These are phyloP conservation scores for Silurus glanis DNA, from an alignment of 2,113 vertebrate species.

Conservation along the genomic window DNA sequence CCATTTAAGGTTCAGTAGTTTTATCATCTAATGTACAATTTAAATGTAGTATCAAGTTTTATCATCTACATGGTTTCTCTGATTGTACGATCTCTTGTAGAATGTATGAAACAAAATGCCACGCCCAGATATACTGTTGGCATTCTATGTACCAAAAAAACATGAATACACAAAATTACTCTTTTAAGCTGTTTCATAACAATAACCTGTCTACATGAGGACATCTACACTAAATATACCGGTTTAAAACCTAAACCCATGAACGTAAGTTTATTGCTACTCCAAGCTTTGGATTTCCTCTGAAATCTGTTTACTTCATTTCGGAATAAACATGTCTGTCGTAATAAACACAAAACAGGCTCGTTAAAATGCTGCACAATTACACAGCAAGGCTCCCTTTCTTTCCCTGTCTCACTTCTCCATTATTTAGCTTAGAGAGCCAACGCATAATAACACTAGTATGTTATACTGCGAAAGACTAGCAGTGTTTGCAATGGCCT, in stretches of 20 bases:
- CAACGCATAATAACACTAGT: not conserved
- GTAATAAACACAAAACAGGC: constrained; percentile 16
- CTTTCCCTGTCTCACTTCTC: not conserved
- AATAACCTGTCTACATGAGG: not conserved
- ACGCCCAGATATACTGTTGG: not conserved
- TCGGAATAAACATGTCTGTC: constrained; percentile 31
- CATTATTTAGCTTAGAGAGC: not conserved
- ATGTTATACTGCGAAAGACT: constrained; percentile 5
- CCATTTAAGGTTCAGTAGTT: not conserved
- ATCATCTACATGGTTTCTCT: not conserved
- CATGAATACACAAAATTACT: not conserved
- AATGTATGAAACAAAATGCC: not conserved
- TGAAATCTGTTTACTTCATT: constrained; percentile 17
- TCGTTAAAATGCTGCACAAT: constrained; percentile 5
- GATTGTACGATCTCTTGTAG: not conserved
- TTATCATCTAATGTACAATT: not conserved
- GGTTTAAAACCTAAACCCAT: constrained; percentile 16
- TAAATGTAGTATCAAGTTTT: not conserved
- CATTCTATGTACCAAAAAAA: not conserved
- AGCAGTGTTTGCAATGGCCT: not conserved
- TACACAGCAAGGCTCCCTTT: not conserved
- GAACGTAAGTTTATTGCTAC: not conserved
- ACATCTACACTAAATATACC: not conserved
- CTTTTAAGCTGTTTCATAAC: not conserved
- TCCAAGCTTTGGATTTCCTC: not conserved